Percentiles rank a stretch among this genome's conserved stretches.
These are phyloP conservation scores for Dipus sagitta DNA, from an alignment of 2,797 vertebrate species.

Conservation along the genomic window DNA sequence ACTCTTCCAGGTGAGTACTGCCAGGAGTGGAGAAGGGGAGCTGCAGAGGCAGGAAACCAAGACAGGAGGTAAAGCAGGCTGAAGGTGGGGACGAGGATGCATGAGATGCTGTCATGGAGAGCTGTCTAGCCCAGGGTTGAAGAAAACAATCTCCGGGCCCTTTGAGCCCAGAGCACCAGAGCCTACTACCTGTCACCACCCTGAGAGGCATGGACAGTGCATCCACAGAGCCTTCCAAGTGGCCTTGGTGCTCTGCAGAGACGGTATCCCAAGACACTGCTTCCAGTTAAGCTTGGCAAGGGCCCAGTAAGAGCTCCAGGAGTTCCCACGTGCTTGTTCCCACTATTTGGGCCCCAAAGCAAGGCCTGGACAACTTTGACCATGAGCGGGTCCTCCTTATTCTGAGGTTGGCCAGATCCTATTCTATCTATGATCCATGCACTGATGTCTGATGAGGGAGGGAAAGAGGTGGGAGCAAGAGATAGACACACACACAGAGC, in stretches of 20 bases:
- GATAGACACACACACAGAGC: too few relatives aligned
- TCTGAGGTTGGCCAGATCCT: neutral
- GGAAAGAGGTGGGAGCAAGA: neutral
- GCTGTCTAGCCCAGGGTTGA: too few relatives aligned
- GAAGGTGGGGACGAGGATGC: neutral
- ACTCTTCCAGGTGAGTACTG: neutral
- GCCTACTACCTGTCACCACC: neutral
- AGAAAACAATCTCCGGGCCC: neutral
- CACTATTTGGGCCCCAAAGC: neutral
- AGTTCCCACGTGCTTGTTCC: neutral
- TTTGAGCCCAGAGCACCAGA: neutral
- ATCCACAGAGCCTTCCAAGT: too few relatives aligned
- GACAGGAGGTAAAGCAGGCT: neutral
- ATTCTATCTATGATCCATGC: neutral
- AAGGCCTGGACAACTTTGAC: neutral
- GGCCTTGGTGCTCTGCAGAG: neutral
- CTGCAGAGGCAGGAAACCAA: neutral
- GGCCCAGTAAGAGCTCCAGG: neutral
- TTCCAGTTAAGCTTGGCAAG: neutral
- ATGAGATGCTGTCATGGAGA: neutral
- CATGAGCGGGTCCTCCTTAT: neutral
- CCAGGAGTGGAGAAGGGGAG: neutral
- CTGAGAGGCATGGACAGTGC: neutral
- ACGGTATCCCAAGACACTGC: too few relatives aligned
- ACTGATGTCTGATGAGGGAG: too few relatives aligned